phyloP scores from a whole-genome alignment of 1,140 invertebrate genomes.

The Amyelois transitella region DNA sequence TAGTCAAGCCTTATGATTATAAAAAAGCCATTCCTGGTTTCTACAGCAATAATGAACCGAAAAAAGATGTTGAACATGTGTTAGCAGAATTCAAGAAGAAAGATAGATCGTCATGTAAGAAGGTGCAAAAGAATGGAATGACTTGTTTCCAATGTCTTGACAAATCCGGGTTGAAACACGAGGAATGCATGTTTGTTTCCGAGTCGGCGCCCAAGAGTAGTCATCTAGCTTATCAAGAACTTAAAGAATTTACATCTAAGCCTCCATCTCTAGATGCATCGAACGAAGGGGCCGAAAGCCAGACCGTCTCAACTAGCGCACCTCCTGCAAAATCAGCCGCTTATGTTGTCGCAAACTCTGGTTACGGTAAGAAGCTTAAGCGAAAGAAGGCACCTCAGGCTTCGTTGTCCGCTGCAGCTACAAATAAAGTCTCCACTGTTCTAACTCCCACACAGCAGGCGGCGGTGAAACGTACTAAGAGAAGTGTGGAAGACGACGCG shows the following conservation, averaged over 20 bases:
- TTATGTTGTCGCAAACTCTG: constrained; percentile 44
- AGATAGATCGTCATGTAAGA: constrained; percentile 81
- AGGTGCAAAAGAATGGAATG: constrained; percentile 81
- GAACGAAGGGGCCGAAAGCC: constrained; percentile 61
- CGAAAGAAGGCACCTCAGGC: constrained; percentile 51
- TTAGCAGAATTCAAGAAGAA: constrained; percentile 81
- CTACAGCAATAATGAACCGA: constrained; percentile 68
- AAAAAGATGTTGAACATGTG: constrained; percentile 80
- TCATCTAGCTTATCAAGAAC: constrained; percentile 75
- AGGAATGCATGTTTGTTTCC: constrained; percentile 84
- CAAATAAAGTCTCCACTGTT: constrained; percentile 20
- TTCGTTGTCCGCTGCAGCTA: constrained; percentile 26
- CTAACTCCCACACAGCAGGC: constrained; percentile 8
- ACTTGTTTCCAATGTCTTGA: constrained; percentile 83
- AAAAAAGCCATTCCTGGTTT: constrained; percentile 64
- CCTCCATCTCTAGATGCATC: constrained; percentile 48
- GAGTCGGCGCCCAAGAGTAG: constrained; percentile 76
- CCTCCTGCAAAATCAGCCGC: constrained; percentile 49
- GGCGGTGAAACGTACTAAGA: constrained; percentile 36
- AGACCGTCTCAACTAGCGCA: constrained; percentile 55
- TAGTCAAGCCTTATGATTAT: constrained; percentile 58
- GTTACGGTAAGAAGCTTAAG: constrained; percentile 57
- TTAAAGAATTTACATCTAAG: constrained; percentile 72
- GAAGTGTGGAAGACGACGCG: constrained; percentile 42
- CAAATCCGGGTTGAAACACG: constrained; percentile 79